Evolutionary conservation across 1,140 invertebrate genomes (phyloP), one percentile per base, ranked within the genome.

Genomic region (Scaptomyza montana): DNA sequence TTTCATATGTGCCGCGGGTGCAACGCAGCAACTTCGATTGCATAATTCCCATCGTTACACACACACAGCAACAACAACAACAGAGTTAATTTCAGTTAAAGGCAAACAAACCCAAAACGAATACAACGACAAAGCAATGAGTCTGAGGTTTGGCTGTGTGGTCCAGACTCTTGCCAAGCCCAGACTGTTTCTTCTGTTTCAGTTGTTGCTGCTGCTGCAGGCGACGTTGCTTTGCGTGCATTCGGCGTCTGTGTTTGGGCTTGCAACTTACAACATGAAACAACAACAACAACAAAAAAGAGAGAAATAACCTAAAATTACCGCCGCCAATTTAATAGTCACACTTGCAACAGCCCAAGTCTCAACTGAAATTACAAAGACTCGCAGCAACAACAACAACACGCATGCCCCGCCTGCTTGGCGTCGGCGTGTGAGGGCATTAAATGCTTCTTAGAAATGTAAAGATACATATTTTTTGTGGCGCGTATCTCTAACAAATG

Each of bases 321-420:
- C 85, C 64, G 84, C 84, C 77, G 85, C 84, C 84, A 89, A 89
- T 89, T 89, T 89, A 89, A 84, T 89, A 89, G 84, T 89, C 84
- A 89, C 84, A 89, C 84, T 89, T 89, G 84, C 82, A 74, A 71
- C 76, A 82, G 51, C 51, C 63, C 75, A 85, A 46, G 67, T 36
- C 33, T 36, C 33, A 78, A 76, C 66, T 78, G 66, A 62, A 87
- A 76, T 87, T 81, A 86, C 77, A 70, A 66, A 78, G 68, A 55
- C 76, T 85, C 57, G 74, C 69, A 70, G 46, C 68, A 65, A 19
- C 74, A 79, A 47, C 67, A 56, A 25, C 54, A 67, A 70, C 78
- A 87, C 71, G 78, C 81, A 85, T 78, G 74, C 61, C 57, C 61
- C 61, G 63, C 39, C 57, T 73, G 59, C 19, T 36, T 56, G 55